Evolutionary conservation across 37 sponge, comb jelly and placozoan species (phyloP).

Genomic region (Amphimedon queenslandica): DNA sequence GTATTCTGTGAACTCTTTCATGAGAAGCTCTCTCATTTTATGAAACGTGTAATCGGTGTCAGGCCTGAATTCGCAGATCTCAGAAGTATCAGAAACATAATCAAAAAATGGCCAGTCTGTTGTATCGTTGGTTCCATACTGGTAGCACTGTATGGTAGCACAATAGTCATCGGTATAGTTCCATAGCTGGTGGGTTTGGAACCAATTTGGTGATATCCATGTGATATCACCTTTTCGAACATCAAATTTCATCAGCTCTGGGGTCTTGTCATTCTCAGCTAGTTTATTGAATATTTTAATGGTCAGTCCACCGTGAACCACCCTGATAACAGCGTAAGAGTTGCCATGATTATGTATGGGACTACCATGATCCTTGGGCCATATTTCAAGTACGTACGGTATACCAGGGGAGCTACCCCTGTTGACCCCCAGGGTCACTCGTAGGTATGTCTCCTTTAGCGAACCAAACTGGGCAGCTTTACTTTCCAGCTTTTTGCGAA

Average conservation of each 20-base stretch:
- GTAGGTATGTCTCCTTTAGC: too few species aligned
- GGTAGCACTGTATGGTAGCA: too few species aligned
- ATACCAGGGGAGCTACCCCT: constrained; percentile 61
- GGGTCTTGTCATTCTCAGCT: background rate
- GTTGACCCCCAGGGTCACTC: too few species aligned
- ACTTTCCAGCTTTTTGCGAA: too few species aligned
- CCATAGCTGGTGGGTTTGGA: constrained; percentile 64
- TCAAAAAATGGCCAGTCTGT: too few species aligned
- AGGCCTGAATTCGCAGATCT: too few species aligned
- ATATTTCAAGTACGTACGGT: constrained; percentile 73
- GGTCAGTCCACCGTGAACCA: constrained; percentile 52
- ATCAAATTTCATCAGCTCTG: constrained; percentile 25
- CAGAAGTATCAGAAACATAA: too few species aligned
- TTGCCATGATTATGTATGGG: constrained; percentile 74
- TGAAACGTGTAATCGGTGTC: too few species aligned
- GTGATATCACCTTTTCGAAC: constrained; percentile 48
- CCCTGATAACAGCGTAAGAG: constrained; percentile 57
- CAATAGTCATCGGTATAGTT: constrained; percentile 47
- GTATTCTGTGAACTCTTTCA: too few species aligned
- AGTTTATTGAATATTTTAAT: constrained; percentile 55
- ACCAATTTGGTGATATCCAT: constrained; percentile 75
- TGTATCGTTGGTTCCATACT: too few species aligned
- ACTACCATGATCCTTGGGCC: constrained; percentile 44
- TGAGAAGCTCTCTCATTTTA: too few species aligned
- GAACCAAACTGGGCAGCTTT: too few species aligned